Base-by-base conservation (phyloP, 1,140 invertebrate species). In the Parapsyche elsis region DNA sequence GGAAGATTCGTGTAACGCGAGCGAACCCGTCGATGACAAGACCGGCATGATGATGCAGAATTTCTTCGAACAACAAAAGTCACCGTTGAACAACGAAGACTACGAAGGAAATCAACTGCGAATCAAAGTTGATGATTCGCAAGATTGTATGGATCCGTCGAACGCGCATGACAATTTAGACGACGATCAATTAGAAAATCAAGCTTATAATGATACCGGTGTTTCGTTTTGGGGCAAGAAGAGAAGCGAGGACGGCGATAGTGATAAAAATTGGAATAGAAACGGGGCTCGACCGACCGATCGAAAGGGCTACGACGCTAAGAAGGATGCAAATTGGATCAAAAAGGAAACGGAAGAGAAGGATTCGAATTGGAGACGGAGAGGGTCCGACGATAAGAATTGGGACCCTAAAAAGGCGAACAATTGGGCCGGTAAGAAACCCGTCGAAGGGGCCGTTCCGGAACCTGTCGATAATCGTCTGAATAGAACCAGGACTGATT, bases 361-460 rank as follows among this genome's bases (percentile, higher is more conserved):
- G 61, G 82, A 83, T n/a, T 80, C 82, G 5, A 81, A 83, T 30
- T 83, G 80, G 82, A 79, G 77, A 21, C 49, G 70, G 26, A 76
- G 74, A 45, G 80, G 79, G 24, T 80, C 79, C n/a, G 79, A 80
- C n/a, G 81, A 81, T 14, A 78, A 77, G 71, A 57, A 67, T 24
- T 76, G 46, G 73, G 71, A 80, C 12, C 21, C 19, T n/a, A 49
- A 67, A 23, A 67, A 26, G 24, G 14, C 73, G 49, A 67, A 67
- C 14, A 67, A 67, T 26, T 67, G 64, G 24, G 12, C 30, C 9
- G 73, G 73, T 21, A 46, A 46, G 23, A 73, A 46, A 79, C 70
- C 64, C n/a, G 71, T 26, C 21, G 44, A 21, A 5, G 77, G 23
- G 16, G 14, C n/a, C 53, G 59, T 38, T 9, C 21, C 12, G 9